Evolutionary conservation across 2,113 vertebrate genomes (phyloP).

Genomic region (Nicator chloris): DNA sequence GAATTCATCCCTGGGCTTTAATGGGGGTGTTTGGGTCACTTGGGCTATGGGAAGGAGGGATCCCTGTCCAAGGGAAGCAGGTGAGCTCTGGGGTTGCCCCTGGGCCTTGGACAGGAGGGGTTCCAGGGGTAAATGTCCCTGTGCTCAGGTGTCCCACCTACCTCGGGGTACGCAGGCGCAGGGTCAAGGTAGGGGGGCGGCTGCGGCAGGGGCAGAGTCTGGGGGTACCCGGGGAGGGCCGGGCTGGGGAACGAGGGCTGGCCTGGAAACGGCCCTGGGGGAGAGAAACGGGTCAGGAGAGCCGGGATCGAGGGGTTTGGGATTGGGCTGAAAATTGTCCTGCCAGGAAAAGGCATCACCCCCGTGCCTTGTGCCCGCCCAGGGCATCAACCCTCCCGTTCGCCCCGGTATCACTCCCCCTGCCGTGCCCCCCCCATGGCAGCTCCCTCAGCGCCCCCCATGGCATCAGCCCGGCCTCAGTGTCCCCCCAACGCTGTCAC

Average conservation of each 20-base stretch:
- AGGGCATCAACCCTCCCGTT: neutral
- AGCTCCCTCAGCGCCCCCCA: no score
- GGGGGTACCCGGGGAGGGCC: constrained; percentile 85
- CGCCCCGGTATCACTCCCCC: neutral
- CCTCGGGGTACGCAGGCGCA: constrained; percentile 86
- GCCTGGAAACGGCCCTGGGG: neutral
- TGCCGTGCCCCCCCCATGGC: neutral
- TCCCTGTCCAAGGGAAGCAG: neutral
- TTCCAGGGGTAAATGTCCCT: no score
- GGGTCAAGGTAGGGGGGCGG: constrained; percentile 87
- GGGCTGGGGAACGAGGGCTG: constrained; percentile 85
- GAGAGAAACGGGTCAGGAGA: neutral
- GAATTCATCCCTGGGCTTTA: neutral
- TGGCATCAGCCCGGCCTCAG: neutral
- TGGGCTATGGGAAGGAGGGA: neutral
- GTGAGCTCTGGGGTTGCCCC: neutral
- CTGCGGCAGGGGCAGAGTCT: constrained; percentile 87
- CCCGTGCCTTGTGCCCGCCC: neutral
- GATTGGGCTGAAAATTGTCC: fast-evolving
- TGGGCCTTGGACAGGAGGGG: neutral
- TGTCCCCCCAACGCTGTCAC: neutral
- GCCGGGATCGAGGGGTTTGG: fast-evolving
- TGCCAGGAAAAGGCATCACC: neutral
- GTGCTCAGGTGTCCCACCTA: neutral
- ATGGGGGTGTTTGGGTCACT: fast-evolving